Evolutionary conservation across 2,113 vertebrate genomes (phyloP).

Genomic region (Podilymbus podiceps): DNA sequence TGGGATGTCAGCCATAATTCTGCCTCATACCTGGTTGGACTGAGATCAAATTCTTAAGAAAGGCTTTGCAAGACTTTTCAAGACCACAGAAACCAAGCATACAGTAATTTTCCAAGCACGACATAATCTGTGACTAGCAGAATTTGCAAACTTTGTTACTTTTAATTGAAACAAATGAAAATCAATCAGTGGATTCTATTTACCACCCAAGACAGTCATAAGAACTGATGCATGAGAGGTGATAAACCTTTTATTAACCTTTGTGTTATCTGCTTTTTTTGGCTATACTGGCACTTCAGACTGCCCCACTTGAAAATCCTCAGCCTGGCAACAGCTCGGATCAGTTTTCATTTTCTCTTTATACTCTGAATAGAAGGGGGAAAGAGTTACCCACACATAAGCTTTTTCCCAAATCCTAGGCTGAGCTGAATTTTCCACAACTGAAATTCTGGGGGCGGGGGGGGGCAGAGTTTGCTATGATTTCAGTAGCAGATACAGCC

Average conservation of each 20-base stretch:
- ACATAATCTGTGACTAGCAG: neutral
- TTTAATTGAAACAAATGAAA: neutral
- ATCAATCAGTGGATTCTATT: neutral
- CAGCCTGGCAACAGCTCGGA: neutral
- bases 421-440: conserved; percentile 22
- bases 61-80: neutral
- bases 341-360: neutral
- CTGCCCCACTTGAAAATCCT: neutral
- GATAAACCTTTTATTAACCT: neutral
- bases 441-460: neutral
- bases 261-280: neutral
- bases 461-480: neutral
- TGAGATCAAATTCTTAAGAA: neutral
- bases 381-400: neutral
- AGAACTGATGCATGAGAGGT: neutral
- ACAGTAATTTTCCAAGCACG: neutral
- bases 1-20: conserved; percentile 15
- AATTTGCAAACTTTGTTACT: neutral
- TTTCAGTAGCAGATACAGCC: neutral
- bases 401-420: neutral
- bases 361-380: neutral
- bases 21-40: neutral
- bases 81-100: neutral
- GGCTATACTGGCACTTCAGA: neutral
- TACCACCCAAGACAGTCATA: neutral